phyloP scores from a whole-genome alignment of 2,113 vertebrate species.

The Chaenogobius annularis region DNA sequence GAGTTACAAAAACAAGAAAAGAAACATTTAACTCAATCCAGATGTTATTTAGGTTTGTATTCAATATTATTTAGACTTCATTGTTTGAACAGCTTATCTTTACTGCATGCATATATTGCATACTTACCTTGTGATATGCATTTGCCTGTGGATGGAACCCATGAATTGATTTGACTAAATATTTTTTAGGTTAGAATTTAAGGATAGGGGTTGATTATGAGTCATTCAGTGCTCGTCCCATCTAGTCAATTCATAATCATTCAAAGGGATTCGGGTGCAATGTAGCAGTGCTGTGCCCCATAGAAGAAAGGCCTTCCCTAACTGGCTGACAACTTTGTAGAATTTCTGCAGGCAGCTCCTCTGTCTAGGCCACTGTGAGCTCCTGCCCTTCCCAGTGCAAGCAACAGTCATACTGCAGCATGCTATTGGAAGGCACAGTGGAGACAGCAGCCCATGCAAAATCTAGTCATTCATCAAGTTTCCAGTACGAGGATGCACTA shows the following conservation, averaged over 20 bases:
- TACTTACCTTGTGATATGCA: slow-evolving; percentile 63
- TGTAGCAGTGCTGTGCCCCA: slow-evolving; percentile 59
- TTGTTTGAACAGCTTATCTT: not conserved
- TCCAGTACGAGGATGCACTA: slow-evolving; percentile 51
- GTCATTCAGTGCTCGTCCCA: slow-evolving; percentile 60
- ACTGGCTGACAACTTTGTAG: not conserved
- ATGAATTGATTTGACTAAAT: slow-evolving; percentile 42
- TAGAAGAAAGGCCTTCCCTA: slow-evolving; percentile 71
- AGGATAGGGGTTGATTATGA: slow-evolving; percentile 38
- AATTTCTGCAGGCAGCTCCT: slow-evolving; percentile 56
- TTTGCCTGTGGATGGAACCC: slow-evolving; percentile 54
- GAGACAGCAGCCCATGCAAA: slow-evolving; percentile 77
- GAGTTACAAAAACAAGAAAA: slow-evolving; percentile 10
- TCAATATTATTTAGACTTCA: not conserved
- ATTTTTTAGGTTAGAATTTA: slow-evolving; percentile 39
- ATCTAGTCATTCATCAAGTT: slow-evolving; percentile 63
- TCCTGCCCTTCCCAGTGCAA: slow-evolving; percentile 72
- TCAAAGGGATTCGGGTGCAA: slow-evolving; percentile 58
- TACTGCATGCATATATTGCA: slow-evolving; percentile 5
- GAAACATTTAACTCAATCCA: not conserved
- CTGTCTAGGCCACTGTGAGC: slow-evolving; percentile 75
- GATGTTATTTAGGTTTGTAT: not conserved
- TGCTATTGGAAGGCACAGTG: slow-evolving; percentile 73
- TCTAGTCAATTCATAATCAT: slow-evolving; percentile 58
- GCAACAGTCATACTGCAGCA: slow-evolving; percentile 64